These are phyloP conservation scores for Holothuria scabra DNA, from an alignment of 53 echinoderm and acorn worm genomes.

Conservation along the genomic window DNA sequence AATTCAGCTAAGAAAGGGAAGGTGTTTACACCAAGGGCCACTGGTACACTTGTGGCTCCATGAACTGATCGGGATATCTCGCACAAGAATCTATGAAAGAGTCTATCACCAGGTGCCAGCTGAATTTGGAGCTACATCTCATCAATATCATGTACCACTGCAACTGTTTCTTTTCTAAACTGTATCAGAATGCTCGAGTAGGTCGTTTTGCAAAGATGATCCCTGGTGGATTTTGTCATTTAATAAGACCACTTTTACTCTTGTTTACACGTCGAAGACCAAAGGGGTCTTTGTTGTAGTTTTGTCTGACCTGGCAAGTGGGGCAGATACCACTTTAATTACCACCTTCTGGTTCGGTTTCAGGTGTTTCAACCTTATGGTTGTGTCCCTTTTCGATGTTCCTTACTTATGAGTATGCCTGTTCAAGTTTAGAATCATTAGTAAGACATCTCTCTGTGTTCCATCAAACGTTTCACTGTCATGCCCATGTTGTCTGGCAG, in stretches of 20 bases:
- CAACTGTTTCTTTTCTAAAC: neutral
- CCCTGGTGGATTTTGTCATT: conserved; percentile 32
- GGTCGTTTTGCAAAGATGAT: conserved; percentile 7
- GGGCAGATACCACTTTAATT: too few species aligned
- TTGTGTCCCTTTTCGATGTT: too few species aligned
- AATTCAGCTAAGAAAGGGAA: conserved; percentile 31
- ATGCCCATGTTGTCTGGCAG: too few species aligned
- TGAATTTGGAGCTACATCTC: conserved; percentile 45
- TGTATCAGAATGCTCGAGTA: neutral
- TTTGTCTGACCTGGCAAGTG: conserved; percentile 19
- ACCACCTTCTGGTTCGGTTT: too few species aligned
- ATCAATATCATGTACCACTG: conserved; percentile 4
- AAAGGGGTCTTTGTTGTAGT: neutral
- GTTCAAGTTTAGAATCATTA: too few species aligned
- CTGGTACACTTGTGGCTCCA: conserved; percentile 27
- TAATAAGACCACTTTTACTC: neutral
- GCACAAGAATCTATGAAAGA: conserved; percentile 23
- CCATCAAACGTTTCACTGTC: too few species aligned
- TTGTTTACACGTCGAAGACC: conserved; percentile 13
- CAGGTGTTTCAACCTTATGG: too few species aligned
- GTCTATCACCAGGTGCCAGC: neutral
- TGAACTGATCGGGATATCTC: neutral
- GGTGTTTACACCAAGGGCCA: conserved; percentile 7
- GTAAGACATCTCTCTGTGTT: too few species aligned
- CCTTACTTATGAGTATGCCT: too few species aligned